Evolutionary conservation across 2,113 vertebrate genomes (phyloP).

Genomic region (Myrmecophaga tridactyla): DNA sequence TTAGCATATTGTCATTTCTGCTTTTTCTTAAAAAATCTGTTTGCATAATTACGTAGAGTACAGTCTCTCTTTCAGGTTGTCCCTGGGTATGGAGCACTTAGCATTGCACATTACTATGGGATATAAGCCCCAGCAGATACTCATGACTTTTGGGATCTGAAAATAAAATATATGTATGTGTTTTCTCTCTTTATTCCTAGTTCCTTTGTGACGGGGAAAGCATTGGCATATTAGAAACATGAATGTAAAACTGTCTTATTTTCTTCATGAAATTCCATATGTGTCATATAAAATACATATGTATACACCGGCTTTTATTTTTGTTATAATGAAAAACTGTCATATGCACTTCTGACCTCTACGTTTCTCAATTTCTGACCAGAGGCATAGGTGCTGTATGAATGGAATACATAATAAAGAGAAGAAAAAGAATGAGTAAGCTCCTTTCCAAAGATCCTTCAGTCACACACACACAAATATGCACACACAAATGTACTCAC

Average conservation of each 20-base stretch:
- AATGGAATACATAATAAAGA: not conserved
- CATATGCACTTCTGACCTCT: conserved; percentile 14
- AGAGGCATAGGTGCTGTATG: not conserved
- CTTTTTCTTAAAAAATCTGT: conserved; percentile 59
- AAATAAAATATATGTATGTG: not conserved
- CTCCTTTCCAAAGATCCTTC: not conserved
- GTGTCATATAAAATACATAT: conserved; percentile 31
- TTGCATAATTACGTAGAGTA: conserved; percentile 60
- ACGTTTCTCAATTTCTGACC: not conserved
- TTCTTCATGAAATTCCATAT: conserved; percentile 11
- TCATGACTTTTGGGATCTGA: conserved; percentile 29
- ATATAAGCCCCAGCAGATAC: not conserved
- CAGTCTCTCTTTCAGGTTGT: conserved; percentile 14
- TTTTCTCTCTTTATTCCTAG: not conserved
- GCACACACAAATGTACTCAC: not conserved
- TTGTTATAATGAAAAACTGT: conserved; percentile 13
- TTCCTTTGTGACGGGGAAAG: not conserved
- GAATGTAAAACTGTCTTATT: not conserved
- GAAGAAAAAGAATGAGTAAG: not conserved
- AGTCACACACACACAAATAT: not conserved
- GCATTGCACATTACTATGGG: not conserved
- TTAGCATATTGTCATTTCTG: conserved; percentile 64
- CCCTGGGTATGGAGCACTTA: not conserved
- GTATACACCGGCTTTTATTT: not conserved
- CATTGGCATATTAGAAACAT: not conserved